Percentiles rank a stretch among this genome's conserved stretches.
Conservation (phyloP, 2,888 invertebrate genomes). For the Nezara viridula region DNA sequence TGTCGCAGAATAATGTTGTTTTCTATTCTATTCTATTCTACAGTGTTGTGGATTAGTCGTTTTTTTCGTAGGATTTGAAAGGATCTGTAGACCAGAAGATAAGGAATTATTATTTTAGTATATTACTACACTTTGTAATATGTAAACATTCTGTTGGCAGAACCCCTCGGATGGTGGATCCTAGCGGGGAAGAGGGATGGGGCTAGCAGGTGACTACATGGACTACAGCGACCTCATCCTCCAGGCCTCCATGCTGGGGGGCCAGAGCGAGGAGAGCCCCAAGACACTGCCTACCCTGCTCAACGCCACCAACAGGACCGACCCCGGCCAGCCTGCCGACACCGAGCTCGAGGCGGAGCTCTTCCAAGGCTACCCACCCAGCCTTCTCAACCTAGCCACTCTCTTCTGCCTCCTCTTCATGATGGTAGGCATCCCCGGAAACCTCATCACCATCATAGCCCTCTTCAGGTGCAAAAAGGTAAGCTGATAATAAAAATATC, state of each 20-base stretch:
- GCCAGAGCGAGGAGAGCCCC: background rate
- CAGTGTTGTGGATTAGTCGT: too few relatives aligned
- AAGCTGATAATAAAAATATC: constrained; percentile 65
- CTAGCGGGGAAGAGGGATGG: constrained; percentile 28
- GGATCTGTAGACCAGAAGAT: too few relatives aligned
- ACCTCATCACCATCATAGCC: constrained; percentile 83
- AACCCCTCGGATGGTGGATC: constrained; percentile 44
- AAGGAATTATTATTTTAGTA: too few relatives aligned
- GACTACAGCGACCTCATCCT: constrained; percentile 53
- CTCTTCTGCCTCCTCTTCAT: constrained; percentile 83
- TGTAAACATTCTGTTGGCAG: background rate
- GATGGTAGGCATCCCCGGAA: constrained; percentile 85
- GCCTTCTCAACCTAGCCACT: constrained; percentile 80
- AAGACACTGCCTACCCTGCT: background rate
- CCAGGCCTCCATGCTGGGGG: constrained; percentile 42
- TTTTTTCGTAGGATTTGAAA: too few relatives aligned
- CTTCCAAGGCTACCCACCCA: constrained; percentile 80
- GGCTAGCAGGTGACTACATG: constrained; percentile 49
- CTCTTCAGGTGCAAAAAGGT: constrained; percentile 85
- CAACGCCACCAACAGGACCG: constrained; percentile 9
- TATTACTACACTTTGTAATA: too few relatives aligned
- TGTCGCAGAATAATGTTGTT: too few relatives aligned
- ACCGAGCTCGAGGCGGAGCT: constrained; percentile 69
- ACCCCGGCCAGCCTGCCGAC: background rate
- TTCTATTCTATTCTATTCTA: too few relatives aligned